Evolutionary conservation across 2,797 vertebrate species (phyloP).

Genomic region (Phrynocephalus forsythii): DNA sequence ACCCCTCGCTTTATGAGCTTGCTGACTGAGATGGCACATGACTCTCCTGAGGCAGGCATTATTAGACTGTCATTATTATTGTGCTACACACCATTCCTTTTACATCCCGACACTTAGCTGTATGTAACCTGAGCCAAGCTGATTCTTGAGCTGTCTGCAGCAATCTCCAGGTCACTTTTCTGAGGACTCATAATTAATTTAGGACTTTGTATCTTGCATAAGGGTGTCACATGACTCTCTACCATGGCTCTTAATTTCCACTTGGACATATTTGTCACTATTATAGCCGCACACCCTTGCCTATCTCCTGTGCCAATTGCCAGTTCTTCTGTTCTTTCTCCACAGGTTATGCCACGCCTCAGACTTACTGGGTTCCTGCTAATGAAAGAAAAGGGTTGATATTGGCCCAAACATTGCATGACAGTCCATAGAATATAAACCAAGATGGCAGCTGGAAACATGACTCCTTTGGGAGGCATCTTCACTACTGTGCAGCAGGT

Average conservation of each 20-base stretch:
- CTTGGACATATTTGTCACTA: constrained; percentile 18
- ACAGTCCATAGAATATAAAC: constrained; percentile 69
- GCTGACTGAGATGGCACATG: constrained; percentile 18
- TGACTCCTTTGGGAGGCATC: constrained; percentile 68
- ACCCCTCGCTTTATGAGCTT: background rate
- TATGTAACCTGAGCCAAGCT: constrained; percentile 36
- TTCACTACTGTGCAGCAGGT: constrained; percentile 74
- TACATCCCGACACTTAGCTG: constrained; percentile 23
- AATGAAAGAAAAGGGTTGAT: constrained; percentile 78
- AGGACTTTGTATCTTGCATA: constrained; percentile 19
- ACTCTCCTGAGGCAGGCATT: constrained; percentile 10
- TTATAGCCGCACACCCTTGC: background rate
- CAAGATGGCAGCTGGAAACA: constrained; percentile 77
- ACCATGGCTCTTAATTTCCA: constrained; percentile 19
- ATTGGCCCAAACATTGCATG: constrained; percentile 57
- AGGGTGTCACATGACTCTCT: constrained; percentile 32
- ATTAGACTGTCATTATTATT: constrained; percentile 34
- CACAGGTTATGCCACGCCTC: constrained; percentile 77
- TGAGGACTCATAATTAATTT: constrained; percentile 23
- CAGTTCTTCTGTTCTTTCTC: constrained; percentile 55
- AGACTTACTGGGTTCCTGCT: constrained; percentile 75
- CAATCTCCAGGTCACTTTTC: constrained; percentile 40
- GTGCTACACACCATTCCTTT: constrained; percentile 21
- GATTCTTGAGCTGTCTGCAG: constrained; percentile 31
- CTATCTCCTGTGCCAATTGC: background rate